These are phyloP conservation scores for human DNA, from an alignment of 2,113 vertebrate genomes.

Conservation along the genomic window GRCh38 chr11:7580001-7580500, in stretches of 20 bases:
- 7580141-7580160: neutral
- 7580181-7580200: neutral
- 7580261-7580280: neutral
- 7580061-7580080: neutral
- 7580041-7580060: neutral
- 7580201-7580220: neutral
- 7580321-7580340: rapidly evolving
- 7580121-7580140: neutral
- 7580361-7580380: neutral
- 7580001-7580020: neutral
- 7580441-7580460: neutral
- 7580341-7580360: neutral
- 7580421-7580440: neutral
- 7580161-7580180: neutral
- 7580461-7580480: neutral
- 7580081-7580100: neutral
- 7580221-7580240: neutral
- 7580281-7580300: neutral
- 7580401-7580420: neutral
- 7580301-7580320: neutral
- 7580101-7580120: neutral
- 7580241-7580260: neutral
- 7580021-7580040: neutral
- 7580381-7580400: neutral
- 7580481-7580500: neutral